Conservation (phyloP, 2,113 vertebrate species). For the Tupaia tana region DNA sequence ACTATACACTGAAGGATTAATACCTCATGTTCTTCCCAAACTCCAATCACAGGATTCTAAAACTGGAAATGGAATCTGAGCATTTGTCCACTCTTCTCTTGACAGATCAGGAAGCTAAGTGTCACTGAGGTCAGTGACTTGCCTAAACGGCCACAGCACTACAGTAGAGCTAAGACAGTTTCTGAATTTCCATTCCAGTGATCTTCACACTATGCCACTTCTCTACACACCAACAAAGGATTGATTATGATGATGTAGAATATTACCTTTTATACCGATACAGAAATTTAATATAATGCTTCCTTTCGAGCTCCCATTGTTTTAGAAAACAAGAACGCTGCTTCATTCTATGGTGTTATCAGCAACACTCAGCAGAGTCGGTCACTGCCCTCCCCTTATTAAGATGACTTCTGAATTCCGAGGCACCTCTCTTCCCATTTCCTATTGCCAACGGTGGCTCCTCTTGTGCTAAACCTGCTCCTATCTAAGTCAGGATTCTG, state of each 20-base stretch:
- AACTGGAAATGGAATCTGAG: background rate
- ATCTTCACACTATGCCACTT: background rate
- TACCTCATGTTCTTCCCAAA: background rate
- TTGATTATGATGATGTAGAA: background rate
- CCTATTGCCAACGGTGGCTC: background rate
- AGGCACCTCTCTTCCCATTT: background rate
- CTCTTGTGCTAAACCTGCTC: background rate
- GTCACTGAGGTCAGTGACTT: background rate
- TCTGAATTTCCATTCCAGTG: no score
- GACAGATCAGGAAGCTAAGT: background rate
- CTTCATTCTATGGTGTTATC: background rate
- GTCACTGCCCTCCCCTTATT: background rate
- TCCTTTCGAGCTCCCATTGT: background rate
- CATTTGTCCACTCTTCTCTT: background rate
- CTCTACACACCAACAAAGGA: conserved; percentile 9
- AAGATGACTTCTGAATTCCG: background rate
- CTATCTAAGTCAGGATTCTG: background rate
- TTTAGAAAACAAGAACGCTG: background rate
- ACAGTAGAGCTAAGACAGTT: background rate
- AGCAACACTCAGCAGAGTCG: background rate
- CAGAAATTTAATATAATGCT: background rate
- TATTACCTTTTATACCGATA: background rate
- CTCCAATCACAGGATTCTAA: background rate
- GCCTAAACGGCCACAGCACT: background rate
- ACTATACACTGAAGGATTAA: background rate